Conservation (phyloP, 2,113 vertebrate genomes). For the Microtus pennsylvanicus region DNA sequence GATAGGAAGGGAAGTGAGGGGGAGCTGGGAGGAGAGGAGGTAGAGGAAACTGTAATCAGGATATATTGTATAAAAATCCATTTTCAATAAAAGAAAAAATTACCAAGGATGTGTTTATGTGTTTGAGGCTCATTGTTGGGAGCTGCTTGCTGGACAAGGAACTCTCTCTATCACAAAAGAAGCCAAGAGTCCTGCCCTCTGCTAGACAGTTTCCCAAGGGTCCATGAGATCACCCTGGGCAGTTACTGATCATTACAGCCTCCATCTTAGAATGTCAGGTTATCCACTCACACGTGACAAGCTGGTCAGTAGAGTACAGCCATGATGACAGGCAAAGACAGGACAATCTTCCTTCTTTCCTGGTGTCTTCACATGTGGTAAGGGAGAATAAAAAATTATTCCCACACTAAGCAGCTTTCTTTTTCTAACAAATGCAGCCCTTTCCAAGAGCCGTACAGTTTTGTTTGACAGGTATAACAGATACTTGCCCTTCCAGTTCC, state of each 20-base stretch:
- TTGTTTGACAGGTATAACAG: background rate
- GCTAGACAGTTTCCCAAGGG: background rate
- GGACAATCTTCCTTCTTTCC: background rate
- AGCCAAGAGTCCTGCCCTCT: too few species aligned
- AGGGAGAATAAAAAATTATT: background rate
- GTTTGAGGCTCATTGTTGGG: fast-evolving
- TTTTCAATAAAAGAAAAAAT: background rate
- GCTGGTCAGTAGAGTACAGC: background rate
- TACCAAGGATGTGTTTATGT: background rate
- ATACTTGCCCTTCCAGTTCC: background rate
- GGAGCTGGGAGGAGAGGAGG: background rate
- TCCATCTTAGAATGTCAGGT: background rate
- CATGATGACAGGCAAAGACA: background rate
- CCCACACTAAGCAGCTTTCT: background rate
- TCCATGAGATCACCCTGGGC: background rate
- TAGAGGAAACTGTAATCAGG: background rate
- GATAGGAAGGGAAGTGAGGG: background rate
- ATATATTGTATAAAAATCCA: background rate
- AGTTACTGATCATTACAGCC: background rate
- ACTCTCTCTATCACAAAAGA: too few species aligned
- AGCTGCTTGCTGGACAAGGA: background rate
- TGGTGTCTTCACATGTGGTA: fast-evolving
- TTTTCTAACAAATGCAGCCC: background rate
- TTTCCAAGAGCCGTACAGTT: background rate
- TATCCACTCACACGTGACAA: background rate